These are phyloP conservation scores for Channa striata DNA, from an alignment of 2,797 vertebrate species.

Conservation along the genomic window DNA sequence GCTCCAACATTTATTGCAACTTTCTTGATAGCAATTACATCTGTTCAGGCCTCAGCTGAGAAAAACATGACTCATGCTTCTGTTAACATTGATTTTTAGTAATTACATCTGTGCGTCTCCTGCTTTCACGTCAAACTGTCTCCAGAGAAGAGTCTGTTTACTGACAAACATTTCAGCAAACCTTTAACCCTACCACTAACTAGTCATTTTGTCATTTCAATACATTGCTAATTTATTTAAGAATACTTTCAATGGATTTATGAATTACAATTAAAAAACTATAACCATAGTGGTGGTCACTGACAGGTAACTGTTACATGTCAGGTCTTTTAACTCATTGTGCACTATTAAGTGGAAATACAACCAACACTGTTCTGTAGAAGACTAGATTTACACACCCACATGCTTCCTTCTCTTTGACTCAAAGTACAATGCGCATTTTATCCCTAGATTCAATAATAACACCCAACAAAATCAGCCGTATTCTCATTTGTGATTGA, in stretches of 20 bases:
- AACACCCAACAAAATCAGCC: background rate
- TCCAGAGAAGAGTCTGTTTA: background rate
- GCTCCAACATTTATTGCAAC: too few species aligned
- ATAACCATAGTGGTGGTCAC: background rate
- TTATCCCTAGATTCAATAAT: constrained; percentile 12
- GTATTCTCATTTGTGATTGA: background rate
- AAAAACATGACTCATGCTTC: too few species aligned
- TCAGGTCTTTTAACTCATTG: too few species aligned
- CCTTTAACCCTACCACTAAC: background rate
- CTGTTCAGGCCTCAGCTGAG: too few species aligned
- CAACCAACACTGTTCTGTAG: too few species aligned
- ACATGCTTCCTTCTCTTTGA: constrained; percentile 10
- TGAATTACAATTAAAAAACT: constrained; percentile 1
- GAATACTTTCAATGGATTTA: background rate
- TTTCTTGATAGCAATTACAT: too few species aligned
- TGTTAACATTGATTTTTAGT: background rate
- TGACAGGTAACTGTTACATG: too few species aligned
- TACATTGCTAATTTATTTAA: background rate
- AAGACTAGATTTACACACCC: too few species aligned
- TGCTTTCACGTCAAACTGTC: background rate
- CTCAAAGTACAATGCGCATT: background rate
- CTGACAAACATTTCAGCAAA: background rate
- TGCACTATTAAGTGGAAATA: too few species aligned
- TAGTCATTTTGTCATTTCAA: background rate
- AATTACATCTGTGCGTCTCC: background rate